These are phyloP conservation scores for Teinopalpus imperialis DNA, from an alignment of 2,888 invertebrate species.

Conservation along the genomic window DNA sequence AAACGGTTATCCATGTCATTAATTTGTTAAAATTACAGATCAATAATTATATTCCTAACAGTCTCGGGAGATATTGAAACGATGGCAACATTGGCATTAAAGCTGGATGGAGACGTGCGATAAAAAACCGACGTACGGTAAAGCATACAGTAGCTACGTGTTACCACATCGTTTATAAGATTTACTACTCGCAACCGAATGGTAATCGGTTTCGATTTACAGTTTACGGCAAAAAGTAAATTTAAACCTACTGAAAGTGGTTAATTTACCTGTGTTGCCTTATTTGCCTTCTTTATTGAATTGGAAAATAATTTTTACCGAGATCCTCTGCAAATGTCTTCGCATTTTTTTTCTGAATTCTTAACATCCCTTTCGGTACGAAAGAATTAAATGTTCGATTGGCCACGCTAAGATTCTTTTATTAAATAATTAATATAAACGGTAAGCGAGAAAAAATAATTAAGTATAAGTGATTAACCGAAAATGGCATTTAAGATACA, in stretches of 20 bases:
- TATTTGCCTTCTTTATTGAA: constrained; percentile 14
- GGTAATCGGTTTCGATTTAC: constrained; percentile 17
- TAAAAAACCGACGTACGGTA: constrained; percentile 24
- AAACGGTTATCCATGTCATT: too few species aligned
- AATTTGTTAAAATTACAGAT: too few species aligned
- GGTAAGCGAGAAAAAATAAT: too few species aligned
- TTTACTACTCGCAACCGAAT: constrained; percentile 11
- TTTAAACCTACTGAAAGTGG: constrained; percentile 1
- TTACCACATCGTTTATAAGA: constrained; percentile 17
- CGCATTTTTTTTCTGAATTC: too few species aligned
- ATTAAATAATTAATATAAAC: too few species aligned
- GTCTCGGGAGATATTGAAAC: too few species aligned
- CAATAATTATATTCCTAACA: too few species aligned
- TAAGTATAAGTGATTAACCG: too few species aligned
- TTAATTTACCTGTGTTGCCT: constrained; percentile 8
- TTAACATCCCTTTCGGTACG: too few species aligned
- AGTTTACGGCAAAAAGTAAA: constrained; percentile 5
- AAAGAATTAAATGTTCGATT: too few species aligned
- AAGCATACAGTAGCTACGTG: constrained; percentile 1
- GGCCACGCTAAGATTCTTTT: too few species aligned
- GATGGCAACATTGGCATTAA: background rate
- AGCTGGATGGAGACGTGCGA: constrained; percentile 2
- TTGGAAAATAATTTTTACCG: constrained; percentile 14
- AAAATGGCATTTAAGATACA: too few species aligned
- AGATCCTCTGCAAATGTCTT: background rate